A percentile compares a stretch with the other conserved stretches of the same genome.
Conservation (phyloP, 2,888 invertebrate genomes). For the Apamea epomidion region DNA sequence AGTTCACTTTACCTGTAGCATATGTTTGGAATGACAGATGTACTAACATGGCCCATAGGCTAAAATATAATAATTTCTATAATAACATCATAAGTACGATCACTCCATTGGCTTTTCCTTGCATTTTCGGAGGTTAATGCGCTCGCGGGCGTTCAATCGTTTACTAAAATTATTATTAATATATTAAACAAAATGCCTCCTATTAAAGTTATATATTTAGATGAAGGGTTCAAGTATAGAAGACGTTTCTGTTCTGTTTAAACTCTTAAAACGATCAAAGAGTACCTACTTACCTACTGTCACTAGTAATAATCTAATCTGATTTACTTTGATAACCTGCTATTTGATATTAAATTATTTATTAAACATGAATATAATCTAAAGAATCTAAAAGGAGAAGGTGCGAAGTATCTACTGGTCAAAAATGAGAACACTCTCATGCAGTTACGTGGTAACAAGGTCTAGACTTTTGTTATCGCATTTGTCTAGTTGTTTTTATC, state of each 20-base stretch:
- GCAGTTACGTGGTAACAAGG: too few relatives aligned
- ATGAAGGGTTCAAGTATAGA: background rate
- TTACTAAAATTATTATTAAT: background rate
- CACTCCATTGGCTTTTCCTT: background rate
- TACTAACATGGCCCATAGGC: slow-evolving; percentile 1
- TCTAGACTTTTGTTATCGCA: too few relatives aligned
- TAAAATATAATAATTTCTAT: slow-evolving; percentile 12
- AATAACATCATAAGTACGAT: background rate
- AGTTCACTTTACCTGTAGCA: background rate
- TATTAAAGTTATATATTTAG: background rate
- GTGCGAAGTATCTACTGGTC: too few relatives aligned
- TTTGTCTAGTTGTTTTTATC: too few relatives aligned
- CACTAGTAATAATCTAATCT: background rate
- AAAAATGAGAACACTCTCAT: too few relatives aligned
- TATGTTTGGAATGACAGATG: slow-evolving; percentile 38
- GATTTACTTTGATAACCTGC: background rate
- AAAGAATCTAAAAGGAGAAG: too few relatives aligned
- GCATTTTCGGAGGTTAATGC: background rate
- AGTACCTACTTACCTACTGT: background rate
- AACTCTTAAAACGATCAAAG: background rate
- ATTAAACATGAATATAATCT: slow-evolving; percentile 4
- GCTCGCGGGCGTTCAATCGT: background rate
- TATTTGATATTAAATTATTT: slow-evolving; percentile 22
- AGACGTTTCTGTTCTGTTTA: background rate
- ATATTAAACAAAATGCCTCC: background rate